Evolutionary conservation across 2,113 vertebrate species (phyloP).

Genomic region (Calidris pygmaea): DNA sequence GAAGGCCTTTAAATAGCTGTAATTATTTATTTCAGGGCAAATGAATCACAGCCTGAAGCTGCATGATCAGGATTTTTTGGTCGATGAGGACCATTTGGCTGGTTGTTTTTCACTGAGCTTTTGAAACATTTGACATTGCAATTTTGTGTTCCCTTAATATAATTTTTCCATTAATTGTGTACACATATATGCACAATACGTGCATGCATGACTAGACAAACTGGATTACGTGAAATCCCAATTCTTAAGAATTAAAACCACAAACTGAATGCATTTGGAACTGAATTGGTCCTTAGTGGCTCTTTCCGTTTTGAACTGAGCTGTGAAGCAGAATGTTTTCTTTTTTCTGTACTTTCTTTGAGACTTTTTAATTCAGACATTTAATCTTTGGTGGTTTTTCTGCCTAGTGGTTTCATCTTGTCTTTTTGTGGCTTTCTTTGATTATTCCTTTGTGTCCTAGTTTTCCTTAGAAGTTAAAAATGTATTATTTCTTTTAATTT

Average conservation of each 20-base stretch:
- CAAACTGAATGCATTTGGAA: background rate
- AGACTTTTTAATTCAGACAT: background rate
- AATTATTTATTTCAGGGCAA: slow-evolving; percentile 55
- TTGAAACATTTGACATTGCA: background rate
- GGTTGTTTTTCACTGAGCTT: slow-evolving; percentile 4
- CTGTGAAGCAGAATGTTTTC: background rate
- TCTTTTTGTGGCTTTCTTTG: slow-evolving; percentile 26
- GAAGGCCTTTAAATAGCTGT: slow-evolving; percentile 39
- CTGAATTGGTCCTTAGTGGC: background rate
- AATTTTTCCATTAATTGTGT: background rate
- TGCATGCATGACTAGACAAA: background rate
- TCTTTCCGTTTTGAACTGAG: background rate
- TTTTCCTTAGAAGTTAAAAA: slow-evolving; percentile 34
- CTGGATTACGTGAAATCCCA: background rate
- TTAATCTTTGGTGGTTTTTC: background rate
- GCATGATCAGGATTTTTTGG: background rate
- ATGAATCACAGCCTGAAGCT: slow-evolving; percentile 30
- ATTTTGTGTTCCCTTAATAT: background rate
- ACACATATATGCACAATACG: background rate
- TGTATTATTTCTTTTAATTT: background rate
- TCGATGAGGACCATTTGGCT: background rate
- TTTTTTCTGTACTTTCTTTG: background rate
- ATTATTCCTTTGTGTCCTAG: slow-evolving; percentile 28
- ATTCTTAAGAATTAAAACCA: background rate
- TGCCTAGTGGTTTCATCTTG: background rate